Evolutionary conservation across 2,797 vertebrate genomes (phyloP).

Genomic region (Margarornis squamiger): DNA sequence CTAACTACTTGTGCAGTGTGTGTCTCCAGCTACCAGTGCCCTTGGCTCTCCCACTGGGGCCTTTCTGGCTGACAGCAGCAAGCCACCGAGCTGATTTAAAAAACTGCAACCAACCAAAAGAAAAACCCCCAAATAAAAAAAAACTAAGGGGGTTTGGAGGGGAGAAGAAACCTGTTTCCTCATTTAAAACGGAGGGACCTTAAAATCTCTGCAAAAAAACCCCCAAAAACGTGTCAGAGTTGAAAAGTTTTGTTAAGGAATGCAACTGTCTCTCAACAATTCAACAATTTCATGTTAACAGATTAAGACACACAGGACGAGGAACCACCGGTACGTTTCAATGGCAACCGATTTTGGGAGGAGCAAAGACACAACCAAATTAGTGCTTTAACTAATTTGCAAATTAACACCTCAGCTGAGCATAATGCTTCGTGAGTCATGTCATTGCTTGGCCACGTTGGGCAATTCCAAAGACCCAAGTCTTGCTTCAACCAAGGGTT

Average conservation of each 20-base stretch:
- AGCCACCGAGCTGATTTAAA: neutral
- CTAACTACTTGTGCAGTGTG: constrained; percentile 51
- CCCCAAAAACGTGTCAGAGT: too few species aligned
- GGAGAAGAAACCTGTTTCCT: neutral
- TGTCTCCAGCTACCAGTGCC: constrained; percentile 41
- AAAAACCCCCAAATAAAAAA: neutral
- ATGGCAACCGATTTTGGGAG: neutral
- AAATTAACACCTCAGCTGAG: neutral
- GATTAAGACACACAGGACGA: neutral
- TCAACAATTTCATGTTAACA: neutral
- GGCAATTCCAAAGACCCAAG: neutral
- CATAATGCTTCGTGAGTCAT: neutral
- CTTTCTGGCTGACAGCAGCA: neutral
- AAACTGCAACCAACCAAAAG: neutral
- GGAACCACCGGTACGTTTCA: neutral
- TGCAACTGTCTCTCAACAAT: neutral
- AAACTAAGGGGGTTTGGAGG: accelerated
- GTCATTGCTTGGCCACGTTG: neutral
- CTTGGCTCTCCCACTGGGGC: constrained; percentile 25
- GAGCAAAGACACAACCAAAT: neutral
- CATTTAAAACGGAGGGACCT: neutral
- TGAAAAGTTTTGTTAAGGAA: neutral
- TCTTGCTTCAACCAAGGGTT: neutral
- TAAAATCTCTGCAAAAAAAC: neutral
- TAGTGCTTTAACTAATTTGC: neutral